A percentile compares a stretch with the other conserved stretches of the same genome.
These are phyloP conservation scores for Limulus polyphemus DNA, from an alignment of 2,888 invertebrate genomes.

Conservation along the genomic window DNA sequence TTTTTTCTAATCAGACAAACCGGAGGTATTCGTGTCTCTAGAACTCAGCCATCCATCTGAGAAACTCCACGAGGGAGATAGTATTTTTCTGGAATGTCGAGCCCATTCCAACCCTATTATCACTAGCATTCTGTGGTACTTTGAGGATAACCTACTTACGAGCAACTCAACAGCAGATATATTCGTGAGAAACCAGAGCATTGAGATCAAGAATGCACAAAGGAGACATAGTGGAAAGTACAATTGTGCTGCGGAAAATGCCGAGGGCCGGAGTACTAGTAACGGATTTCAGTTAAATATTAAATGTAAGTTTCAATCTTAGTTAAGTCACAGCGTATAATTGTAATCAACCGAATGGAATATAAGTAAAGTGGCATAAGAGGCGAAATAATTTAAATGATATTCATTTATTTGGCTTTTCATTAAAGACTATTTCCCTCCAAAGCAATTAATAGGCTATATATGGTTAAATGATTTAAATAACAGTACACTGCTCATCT, in stretches of 20 bases:
- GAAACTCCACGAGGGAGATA: constrained; percentile 54
- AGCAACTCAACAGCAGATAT: constrained; percentile 24
- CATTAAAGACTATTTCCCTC: no score
- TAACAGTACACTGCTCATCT: no score
- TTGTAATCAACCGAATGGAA: no score
- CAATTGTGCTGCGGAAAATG: constrained; percentile 27
- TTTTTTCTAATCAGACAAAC: no score
- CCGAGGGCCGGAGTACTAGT: constrained; percentile 28
- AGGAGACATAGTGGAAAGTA: constrained; percentile 27
- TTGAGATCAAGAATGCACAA: constrained; percentile 27
- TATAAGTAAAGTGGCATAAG: no score
- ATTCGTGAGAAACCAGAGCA: constrained; percentile 27
- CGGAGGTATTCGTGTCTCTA: no score
- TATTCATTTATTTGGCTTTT: no score
- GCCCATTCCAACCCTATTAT: constrained; percentile 75
- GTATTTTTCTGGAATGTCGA: constrained; percentile 85
- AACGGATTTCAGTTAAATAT: constrained; percentile 26
- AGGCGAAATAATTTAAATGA: no score
- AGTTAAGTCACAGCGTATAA: no score
- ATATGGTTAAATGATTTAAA: no score
- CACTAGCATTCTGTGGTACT: constrained; percentile 63
- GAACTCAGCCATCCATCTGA: no score
- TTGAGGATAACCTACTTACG: constrained; percentile 22
- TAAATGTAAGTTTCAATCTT: constrained; percentile 25
- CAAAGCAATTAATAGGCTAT: no score